Evolutionary conservation across 1,140 invertebrate genomes (phyloP).

Genomic region (Sesamia nonagrioides): DNA sequence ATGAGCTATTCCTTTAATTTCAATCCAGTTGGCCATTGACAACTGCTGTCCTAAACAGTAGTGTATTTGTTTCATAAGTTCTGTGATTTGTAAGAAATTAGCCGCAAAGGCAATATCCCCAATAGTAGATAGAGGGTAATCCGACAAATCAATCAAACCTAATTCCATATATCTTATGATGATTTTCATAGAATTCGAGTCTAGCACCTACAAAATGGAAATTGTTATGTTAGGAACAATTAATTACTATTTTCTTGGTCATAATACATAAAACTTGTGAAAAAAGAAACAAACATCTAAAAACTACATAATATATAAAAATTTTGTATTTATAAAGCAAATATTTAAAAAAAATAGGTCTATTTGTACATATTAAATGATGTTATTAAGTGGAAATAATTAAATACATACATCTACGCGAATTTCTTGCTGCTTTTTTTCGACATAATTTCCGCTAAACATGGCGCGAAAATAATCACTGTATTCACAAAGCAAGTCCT

Average conservation of each 20-base stretch:
- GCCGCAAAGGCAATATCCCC: constrained; percentile 70
- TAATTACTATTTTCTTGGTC: too few relatives aligned
- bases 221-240: background rate
- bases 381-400: background rate
- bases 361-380: too few relatives aligned
- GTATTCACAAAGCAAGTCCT: constrained; percentile 73
- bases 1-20: constrained; percentile 73
- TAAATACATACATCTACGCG: constrained; percentile 73
- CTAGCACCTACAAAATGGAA: constrained; percentile 71
- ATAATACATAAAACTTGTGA: too few relatives aligned
- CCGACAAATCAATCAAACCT: constrained; percentile 75
- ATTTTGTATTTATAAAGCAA: too few relatives aligned
- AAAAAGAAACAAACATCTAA: too few relatives aligned
- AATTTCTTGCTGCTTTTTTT: constrained; percentile 74
- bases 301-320: too few relatives aligned
- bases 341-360: too few relatives aligned
- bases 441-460: constrained; percentile 81
- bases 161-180: constrained; percentile 77
- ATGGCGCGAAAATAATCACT: constrained; percentile 84
- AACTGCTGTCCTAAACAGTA: constrained; percentile 71
- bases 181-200: constrained; percentile 72
- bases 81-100: constrained; percentile 78
- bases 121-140: constrained; percentile 64
- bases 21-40: constrained; percentile 69
- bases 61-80: constrained; percentile 80